Conservation (phyloP, 2,888 invertebrate genomes). For the Thumatha senex region DNA sequence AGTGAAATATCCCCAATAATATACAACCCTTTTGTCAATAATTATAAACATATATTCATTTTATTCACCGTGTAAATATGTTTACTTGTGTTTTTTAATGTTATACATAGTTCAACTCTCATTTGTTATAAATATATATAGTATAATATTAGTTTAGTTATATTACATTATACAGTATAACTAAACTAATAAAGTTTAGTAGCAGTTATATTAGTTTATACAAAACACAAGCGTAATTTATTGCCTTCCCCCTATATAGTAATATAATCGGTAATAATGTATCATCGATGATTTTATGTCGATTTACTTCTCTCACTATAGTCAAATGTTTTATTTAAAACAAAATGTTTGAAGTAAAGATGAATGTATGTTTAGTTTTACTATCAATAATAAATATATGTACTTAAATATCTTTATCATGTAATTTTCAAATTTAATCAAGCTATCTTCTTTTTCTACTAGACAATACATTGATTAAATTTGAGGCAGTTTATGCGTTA, state of each 20-base stretch:
- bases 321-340: not conserved
- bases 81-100: conserved; percentile 31
- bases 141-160: conserved; percentile 41
- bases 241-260: conserved; percentile 86
- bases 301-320: not conserved
- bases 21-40: conserved; percentile 56
- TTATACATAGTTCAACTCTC: conserved; percentile 34
- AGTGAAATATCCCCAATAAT: conserved; percentile 43
- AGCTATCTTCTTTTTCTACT: not conserved
- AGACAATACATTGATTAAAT: not conserved
- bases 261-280: conserved; percentile 50
- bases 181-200: conserved; percentile 15
- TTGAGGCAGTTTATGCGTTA: not conserved
- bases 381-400: conserved; percentile 7
- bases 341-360: conserved; percentile 1
- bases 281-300: conserved; percentile 3
- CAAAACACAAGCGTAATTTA: conserved; percentile 86
- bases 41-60: conserved; percentile 17
- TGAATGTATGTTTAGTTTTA: conserved; percentile 15
- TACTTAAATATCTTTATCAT: conserved; percentile 1
- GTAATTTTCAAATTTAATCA: not conserved
- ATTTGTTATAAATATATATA: conserved; percentile 31
- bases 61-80: conserved; percentile 31
- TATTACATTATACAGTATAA: conserved; percentile 62
- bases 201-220: conserved; percentile 66